Conservation (phyloP, 2,888 invertebrate species). For the Orthosia gothica region DNA sequence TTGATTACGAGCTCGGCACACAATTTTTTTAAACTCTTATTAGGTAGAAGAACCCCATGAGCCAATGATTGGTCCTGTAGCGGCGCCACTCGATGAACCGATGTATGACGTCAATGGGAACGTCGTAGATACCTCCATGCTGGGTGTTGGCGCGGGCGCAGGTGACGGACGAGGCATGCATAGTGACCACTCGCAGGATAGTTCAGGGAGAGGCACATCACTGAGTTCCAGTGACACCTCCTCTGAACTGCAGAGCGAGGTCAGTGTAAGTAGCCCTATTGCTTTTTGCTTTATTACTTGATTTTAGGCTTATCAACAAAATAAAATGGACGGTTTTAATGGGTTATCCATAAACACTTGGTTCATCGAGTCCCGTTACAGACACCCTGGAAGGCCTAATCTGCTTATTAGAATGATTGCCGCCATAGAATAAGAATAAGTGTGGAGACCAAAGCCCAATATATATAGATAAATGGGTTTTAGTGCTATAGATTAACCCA, state of each 20-base stretch:
- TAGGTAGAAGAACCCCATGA: conserved; percentile 65
- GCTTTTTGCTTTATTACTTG: neutral
- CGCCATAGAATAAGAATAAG: no score
- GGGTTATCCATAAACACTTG: no score
- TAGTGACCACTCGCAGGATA: conserved; percentile 86
- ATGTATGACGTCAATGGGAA: conserved; percentile 81
- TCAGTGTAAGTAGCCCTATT: conserved; percentile 61
- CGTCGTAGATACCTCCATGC: conserved; percentile 70
- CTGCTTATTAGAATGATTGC: no score
- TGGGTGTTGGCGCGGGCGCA: conserved; percentile 82
- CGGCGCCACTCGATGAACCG: conserved; percentile 71
- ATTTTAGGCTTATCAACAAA: neutral
- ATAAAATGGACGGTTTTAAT: neutral
- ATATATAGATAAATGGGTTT: neutral
- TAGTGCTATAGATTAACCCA: neutral
- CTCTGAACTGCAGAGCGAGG: conserved; percentile 83
- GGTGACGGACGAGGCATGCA: conserved; percentile 88
- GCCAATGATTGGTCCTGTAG: conserved; percentile 51
- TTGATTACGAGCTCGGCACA: conserved; percentile 11
- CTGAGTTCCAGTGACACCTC: conserved; percentile 83
- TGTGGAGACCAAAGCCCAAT: no score
- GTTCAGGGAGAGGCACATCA: conserved; percentile 86
- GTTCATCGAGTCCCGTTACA: no score
- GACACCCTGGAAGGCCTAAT: no score
- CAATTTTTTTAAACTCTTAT: conserved; percentile 21